phyloP scores from a whole-genome alignment of 2,888 invertebrate genomes.

The Drosophila phalerata region DNA sequence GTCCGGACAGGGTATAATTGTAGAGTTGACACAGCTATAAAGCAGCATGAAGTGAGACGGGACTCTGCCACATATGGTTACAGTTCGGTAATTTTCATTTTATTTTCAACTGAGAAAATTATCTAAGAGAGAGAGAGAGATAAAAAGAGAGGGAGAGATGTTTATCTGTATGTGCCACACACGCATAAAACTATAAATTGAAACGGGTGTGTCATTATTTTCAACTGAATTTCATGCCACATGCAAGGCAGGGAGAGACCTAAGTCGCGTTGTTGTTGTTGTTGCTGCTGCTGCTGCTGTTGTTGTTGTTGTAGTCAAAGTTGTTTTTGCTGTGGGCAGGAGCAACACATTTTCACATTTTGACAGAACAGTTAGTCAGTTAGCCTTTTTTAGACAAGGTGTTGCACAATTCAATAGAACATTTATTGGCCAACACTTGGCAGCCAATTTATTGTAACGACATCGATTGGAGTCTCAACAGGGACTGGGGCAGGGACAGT shows the following conservation, averaged over 20 bases:
- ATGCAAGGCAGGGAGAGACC: slow-evolving; percentile 70
- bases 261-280: slow-evolving; percentile 6
- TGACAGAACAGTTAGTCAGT: slow-evolving; percentile 81
- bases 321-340: slow-evolving; percentile 44
- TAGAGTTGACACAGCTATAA: slow-evolving; percentile 48
- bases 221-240: slow-evolving; percentile 80
- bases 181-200: slow-evolving; percentile 60
- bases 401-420: slow-evolving; percentile 77
- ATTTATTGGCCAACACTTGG: slow-evolving; percentile 76
- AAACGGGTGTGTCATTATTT: slow-evolving; percentile 82
- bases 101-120: slow-evolving; percentile 68
- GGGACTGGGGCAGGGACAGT: too few species aligned
- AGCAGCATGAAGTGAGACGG: slow-evolving; percentile 59
- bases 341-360: slow-evolving; percentile 75
- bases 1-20: slow-evolving; percentile 43
- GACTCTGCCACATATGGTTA: slow-evolving; percentile 71
- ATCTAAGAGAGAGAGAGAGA: slow-evolving; percentile 46
- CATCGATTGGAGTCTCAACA: slow-evolving; percentile 4
- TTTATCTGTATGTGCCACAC: slow-evolving; percentile 55
- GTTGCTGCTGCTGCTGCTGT: background rate
- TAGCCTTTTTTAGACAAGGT: slow-evolving; percentile 70
- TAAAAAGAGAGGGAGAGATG: slow-evolving; percentile 63
- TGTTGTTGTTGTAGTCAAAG: background rate
- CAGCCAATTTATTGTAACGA: slow-evolving; percentile 69
- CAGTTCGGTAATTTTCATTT: slow-evolving; percentile 80